Evolutionary conservation across 2,888 invertebrate species (phyloP), one percentile per base, ranked within the genome.

Genomic region (Cataglyphis albicans): DNA sequence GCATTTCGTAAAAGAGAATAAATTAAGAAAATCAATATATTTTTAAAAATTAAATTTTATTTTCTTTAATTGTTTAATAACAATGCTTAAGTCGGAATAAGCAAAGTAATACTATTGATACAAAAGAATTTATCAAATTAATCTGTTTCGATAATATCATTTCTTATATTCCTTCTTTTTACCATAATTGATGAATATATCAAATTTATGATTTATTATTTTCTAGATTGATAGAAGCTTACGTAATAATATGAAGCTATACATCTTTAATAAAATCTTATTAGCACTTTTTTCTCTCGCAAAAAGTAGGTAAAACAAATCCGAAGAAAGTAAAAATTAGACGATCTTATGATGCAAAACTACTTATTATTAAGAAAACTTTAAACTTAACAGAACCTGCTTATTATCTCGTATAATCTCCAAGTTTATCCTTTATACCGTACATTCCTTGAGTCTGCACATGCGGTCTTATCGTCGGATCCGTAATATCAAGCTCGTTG

Each of bases 401-500:
- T n/a, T 63, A 63, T 63, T 21, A 75, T 35, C 55, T 55, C 35
- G 1, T 18, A 52, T 38, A 76, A 57, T 67, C 35, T n/a, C 12
- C 55, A 57, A 38, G 25, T 41, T 55, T 6, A 41, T 76, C 41
- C 29, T 67, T 57, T 38, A 52, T 7, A 52, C 10, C 25, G 25
- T 55, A 21, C 75, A 65, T 76, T 76, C 41, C 41, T 67, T 21
- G 32, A 55, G 55, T 57, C 25, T 55, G 64, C 52, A 55, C 52
- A 41, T 38, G 55, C 12, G 38, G 21, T 41, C 67, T 76, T 67
- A 78, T 70, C 78, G 68, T 3, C 32, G 44, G 35, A 75, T 81
- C 74, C 65, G 55, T 32, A 67, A 65, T 67, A 76, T 76, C 59
- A 67, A 44, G 76, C 67, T 82, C 68, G 21, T 67, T 67, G 38